A percentile compares a stretch with the other conserved stretches of the same genome.
Evolutionary conservation across 2,113 vertebrate species (phyloP).

Genomic region (Festucalex cinctus): DNA sequence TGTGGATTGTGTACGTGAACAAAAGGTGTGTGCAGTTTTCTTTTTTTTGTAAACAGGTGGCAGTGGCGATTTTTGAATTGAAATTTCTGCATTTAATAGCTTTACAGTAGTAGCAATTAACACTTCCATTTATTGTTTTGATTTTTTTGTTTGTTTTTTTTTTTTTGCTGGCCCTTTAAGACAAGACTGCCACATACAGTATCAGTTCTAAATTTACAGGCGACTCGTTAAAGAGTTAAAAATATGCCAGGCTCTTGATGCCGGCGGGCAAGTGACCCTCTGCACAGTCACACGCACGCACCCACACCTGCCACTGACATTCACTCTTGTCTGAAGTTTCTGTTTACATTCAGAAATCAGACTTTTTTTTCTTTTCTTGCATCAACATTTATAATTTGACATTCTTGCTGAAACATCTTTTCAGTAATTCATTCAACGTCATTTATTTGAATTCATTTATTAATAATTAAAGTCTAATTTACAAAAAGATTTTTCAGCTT

Average conservation of each 20-base stretch:
- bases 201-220: constrained; percentile 62
- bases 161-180: constrained; percentile 1
- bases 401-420: too few species aligned
- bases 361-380: background rate
- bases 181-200: constrained; percentile 19
- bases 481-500: too few species aligned
- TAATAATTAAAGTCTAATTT: too few species aligned
- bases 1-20: too few species aligned
- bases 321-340: constrained; percentile 23
- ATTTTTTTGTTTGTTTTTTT: background rate
- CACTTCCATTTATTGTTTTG: background rate
- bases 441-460: too few species aligned
- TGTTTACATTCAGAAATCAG: constrained; percentile 1
- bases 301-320: constrained; percentile 54
- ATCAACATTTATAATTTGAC: background rate
- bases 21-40: too few species aligned
- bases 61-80: too few species aligned
- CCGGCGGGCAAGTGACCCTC: constrained; percentile 49
- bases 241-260: constrained; percentile 68
- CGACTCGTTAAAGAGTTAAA: constrained; percentile 74
- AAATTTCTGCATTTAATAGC: too few species aligned
- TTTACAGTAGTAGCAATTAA: too few species aligned
- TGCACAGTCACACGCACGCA: constrained; percentile 18
- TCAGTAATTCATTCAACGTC: too few species aligned
- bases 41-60: too few species aligned